Base-by-base conservation (phyloP, 2,797 vertebrate genomes). In the Melanotaenia maccullochi region DNA sequence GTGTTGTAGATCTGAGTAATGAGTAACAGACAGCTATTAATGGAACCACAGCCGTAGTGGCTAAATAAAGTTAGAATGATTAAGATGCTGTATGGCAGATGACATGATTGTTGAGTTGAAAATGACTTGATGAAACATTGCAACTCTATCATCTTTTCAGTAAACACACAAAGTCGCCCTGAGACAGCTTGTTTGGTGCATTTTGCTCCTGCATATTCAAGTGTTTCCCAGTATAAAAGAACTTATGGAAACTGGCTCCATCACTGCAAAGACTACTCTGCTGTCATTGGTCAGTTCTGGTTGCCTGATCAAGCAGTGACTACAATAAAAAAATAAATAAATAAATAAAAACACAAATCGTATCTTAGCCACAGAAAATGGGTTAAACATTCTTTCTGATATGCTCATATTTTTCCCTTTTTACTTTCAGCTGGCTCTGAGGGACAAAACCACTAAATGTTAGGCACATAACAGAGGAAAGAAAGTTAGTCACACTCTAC, bases 21-120 rank as follows among this genome's bases (percentile, higher is more conserved):
- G 32, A 52, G 64, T 61, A 44, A 63, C 38, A 28, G 67, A 66
- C 71, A 70, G 51, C 35, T 71, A 80, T 35, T 65, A 66, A 69
- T 36, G 22, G 14, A 52, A 22, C 60, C 44, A 59, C 56, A 59
- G 55, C 47, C 28, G 32, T 13, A 33, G 52, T 25, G 52, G 25
- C 52, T 30, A 28, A 55, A 55, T 55, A 7, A 25, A 13, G 52
- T 28, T 55, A 13, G 28, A 55, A 28, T 52, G 22, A 55, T 55
- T 55, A 55, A 16, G 52, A 55, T 14, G 25, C 22, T 55, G 24
- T 55, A 30, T 55, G 22, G 52, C 52, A 55, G 24, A 30, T 18
- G 52, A 55, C 25, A 55, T 30, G 52, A 47, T n/a, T 47, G 44
- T 47, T 28, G 12, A 55, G 24, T n/a, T 20, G 18, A 55, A 55